Evolutionary conservation across 2,888 invertebrate species (phyloP).

Genomic region (Brassicogethes aeneus): DNA sequence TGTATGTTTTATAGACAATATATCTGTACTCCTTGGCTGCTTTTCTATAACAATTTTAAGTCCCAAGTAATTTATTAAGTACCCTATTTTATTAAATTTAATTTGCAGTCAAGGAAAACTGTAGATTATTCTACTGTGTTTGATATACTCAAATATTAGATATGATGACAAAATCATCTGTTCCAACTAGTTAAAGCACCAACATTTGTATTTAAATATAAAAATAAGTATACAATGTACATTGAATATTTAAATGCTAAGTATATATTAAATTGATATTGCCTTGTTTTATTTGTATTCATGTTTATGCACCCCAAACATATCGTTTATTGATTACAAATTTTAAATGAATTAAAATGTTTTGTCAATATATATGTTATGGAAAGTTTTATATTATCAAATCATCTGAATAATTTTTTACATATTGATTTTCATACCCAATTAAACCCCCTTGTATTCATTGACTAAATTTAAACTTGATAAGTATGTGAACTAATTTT

Average conservation of each 20-base stretch:
- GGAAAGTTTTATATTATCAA: slow-evolving; percentile 18
- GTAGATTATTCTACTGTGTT: slow-evolving; percentile 14
- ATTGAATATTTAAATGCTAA: slow-evolving; percentile 34
- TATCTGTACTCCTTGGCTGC: slow-evolving; percentile 36
- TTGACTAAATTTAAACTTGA: too few species aligned
- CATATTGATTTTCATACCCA: too few species aligned
- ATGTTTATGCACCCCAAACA: slow-evolving; percentile 5
- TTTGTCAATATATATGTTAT: slow-evolving; percentile 33
- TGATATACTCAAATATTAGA: slow-evolving; percentile 16
- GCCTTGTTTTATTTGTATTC: slow-evolving; percentile 19
- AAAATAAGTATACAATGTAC: slow-evolving; percentile 32
- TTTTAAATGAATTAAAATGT: slow-evolving; percentile 19
- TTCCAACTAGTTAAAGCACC: slow-evolving; percentile 40
- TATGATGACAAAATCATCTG: slow-evolving; percentile 25
- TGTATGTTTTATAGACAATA: slow-evolving; percentile 41
- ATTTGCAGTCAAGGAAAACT: slow-evolving; percentile 26
- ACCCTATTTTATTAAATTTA: slow-evolving; percentile 1
- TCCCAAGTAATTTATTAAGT: slow-evolving; percentile 3
- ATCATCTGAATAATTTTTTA: slow-evolving; percentile 12
- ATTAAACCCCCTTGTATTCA: too few species aligned
- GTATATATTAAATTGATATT: slow-evolving; percentile 29
- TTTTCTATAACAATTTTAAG: slow-evolving; percentile 13
- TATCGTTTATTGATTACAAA: slow-evolving; percentile 1
- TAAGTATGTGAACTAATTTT: too few species aligned
- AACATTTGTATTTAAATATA: slow-evolving; percentile 37